phyloP scores from a whole-genome alignment of 2,888 invertebrate genomes.

The Idaea straminata region DNA sequence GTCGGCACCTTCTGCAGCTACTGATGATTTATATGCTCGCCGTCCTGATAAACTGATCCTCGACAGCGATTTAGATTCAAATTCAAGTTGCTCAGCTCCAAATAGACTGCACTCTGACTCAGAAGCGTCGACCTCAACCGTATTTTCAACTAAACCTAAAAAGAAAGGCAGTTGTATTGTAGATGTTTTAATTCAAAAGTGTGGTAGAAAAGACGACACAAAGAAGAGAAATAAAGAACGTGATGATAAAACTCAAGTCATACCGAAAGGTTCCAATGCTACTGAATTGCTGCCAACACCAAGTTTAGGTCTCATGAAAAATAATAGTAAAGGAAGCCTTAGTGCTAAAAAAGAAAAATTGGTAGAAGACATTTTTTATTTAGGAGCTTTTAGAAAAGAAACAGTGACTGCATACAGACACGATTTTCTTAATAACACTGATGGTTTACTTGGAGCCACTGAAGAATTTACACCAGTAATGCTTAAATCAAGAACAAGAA shows the following conservation, averaged over 20 bases:
- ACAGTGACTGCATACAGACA: slow-evolving; percentile 84
- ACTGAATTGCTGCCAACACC: slow-evolving; percentile 83
- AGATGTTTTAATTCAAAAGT: slow-evolving; percentile 84
- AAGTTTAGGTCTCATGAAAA: slow-evolving; percentile 75
- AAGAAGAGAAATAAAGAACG: slow-evolving; percentile 78
- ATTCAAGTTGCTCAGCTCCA: slow-evolving; percentile 81
- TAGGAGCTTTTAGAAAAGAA: slow-evolving; percentile 84
- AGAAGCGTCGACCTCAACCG: slow-evolving; percentile 84
- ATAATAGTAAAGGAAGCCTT: slow-evolving; percentile 61
- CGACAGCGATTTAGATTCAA: slow-evolving; percentile 85
- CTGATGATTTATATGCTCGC: slow-evolving; percentile 76
- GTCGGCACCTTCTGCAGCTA: slow-evolving; percentile 79
- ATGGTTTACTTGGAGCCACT: slow-evolving; percentile 78
- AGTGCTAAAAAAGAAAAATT: slow-evolving; percentile 71
- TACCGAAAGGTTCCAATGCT: slow-evolving; percentile 75
- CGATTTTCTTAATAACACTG: slow-evolving; percentile 83
- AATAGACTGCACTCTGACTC: slow-evolving; percentile 82
- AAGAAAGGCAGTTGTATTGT: slow-evolving; percentile 81
- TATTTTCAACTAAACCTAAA: slow-evolving; percentile 79
- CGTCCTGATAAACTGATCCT: slow-evolving; percentile 71
- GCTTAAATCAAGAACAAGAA: slow-evolving; percentile 86
- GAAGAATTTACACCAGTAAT: slow-evolving; percentile 86
- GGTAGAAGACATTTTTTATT: slow-evolving; percentile 80
- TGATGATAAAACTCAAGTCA: slow-evolving; percentile 76
- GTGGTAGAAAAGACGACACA: slow-evolving; percentile 79